Conservation (phyloP, 1,140 invertebrate species). For the Lordiphosa clarofinis region DNA sequence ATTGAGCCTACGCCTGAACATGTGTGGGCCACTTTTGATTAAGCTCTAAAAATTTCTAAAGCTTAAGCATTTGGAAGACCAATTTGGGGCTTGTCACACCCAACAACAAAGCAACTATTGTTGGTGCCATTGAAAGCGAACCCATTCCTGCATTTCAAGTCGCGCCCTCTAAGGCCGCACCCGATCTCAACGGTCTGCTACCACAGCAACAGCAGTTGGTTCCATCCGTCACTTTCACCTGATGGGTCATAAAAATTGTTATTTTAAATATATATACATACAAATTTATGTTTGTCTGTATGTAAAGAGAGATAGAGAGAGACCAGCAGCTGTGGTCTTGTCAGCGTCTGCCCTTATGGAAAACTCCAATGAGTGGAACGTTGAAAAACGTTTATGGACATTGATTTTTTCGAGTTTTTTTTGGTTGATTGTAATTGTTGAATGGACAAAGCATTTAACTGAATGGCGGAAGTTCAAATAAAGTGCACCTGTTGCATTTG, state of each 20-base stretch:
- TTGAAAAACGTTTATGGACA: conserved; percentile 52
- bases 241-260: conserved; percentile 63
- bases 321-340: conserved; percentile 14
- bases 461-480: conserved; percentile 42
- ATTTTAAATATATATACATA: conserved; percentile 40
- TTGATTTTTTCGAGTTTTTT: conserved; percentile 40
- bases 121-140: conserved; percentile 61
- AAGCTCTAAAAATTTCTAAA: conserved; percentile 28
- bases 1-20: conserved; percentile 37
- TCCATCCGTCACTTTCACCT: conserved; percentile 72
- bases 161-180: conserved; percentile 67
- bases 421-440: conserved; percentile 38
- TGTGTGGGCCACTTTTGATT: conserved; percentile 16
- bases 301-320: neutral
- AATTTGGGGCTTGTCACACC: conserved; percentile 46
- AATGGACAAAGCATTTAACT: conserved; percentile 21
- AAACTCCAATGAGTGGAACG: conserved; percentile 60
- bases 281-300: neutral
- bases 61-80: conserved; percentile 9
- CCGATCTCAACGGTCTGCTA: conserved; percentile 54
- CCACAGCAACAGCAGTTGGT: conserved; percentile 33
- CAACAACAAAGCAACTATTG: conserved; percentile 34
- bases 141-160: conserved; percentile 39
- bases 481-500: conserved; percentile 21
- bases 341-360: conserved; percentile 59